A percentile compares a stretch with the other conserved stretches of the same genome.
Evolutionary conservation across 2,797 vertebrate genomes (phyloP).

Genomic region (Morelia viridis): DNA sequence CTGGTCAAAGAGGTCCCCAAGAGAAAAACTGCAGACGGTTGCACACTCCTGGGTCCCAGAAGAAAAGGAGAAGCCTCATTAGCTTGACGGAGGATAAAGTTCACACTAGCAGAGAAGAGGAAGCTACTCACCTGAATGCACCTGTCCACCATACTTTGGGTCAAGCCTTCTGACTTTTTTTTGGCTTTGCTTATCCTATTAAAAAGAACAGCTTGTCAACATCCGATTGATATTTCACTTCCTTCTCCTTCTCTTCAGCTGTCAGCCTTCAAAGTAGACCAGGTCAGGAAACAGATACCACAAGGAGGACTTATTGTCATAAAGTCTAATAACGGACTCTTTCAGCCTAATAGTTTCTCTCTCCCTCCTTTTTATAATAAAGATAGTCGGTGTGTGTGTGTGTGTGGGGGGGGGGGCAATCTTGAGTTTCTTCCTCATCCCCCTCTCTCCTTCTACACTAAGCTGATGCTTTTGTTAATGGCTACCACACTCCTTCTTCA

Average conservation of each 20-base stretch:
- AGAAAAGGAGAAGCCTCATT: not conserved
- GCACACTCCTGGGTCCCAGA: not conserved
- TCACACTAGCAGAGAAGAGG: not conserved
- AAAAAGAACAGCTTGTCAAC: not conserved
- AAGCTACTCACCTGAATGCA: constrained; percentile 87
- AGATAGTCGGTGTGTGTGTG: not conserved
- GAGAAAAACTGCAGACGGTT: not conserved
- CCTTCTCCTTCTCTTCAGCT: rapidly evolving
- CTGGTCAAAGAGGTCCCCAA: not conserved
- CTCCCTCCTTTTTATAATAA: not conserved
- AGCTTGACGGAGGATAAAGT: too few relatives aligned
- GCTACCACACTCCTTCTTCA: not conserved
- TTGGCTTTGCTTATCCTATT: constrained; percentile 92
- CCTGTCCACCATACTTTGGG: constrained; percentile 97
- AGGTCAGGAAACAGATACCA: not conserved
- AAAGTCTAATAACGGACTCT: not conserved
- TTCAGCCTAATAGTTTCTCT: not conserved
- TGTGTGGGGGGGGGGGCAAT: not conserved
- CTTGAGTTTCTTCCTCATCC: not conserved
- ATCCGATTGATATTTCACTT: not conserved
- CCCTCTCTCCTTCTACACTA: not conserved
- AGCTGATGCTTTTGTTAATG: too few relatives aligned
- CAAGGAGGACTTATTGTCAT: not conserved
- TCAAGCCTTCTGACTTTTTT: constrained; percentile 92
- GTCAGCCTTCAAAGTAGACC: not conserved